phyloP scores from a whole-genome alignment of 2,888 invertebrate species.

The Pseudeuparius sepicola region DNA sequence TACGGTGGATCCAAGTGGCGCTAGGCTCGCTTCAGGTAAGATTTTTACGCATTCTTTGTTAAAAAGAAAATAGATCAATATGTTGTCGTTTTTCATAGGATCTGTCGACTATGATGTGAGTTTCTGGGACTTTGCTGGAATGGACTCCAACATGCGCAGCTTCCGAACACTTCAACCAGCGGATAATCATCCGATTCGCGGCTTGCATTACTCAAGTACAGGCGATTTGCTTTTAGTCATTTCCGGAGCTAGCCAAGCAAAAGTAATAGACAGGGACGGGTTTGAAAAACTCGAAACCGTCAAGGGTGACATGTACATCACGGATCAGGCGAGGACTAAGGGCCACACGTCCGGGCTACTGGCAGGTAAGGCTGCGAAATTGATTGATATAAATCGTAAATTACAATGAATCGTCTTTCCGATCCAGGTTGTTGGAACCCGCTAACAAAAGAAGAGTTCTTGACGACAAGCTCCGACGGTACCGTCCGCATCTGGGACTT shows the following conservation, averaged over 20 bases:
- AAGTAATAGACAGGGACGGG: conserved; percentile 80
- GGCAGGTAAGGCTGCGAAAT: conserved; percentile 48
- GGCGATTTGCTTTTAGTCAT: conserved; percentile 90
- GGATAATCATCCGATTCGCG: conserved; percentile 88
- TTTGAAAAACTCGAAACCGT: conserved; percentile 87
- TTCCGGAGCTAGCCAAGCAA: conserved; percentile 86
- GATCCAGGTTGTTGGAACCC: conserved; percentile 78
- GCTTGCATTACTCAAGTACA: conserved; percentile 83
- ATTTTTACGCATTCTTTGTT: no score
- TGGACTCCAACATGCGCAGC: conserved; percentile 86
- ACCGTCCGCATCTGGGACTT: conserved; percentile 89
- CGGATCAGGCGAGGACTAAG: conserved; percentile 82
- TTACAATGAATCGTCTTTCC: no score
- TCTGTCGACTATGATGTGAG: conserved; percentile 93
- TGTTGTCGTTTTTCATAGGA: no score
- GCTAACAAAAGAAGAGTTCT: conserved; percentile 78
- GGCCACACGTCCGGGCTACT: conserved; percentile 91
- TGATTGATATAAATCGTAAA: no score
- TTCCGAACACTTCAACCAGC: conserved; percentile 91
- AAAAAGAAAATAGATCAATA: no score
- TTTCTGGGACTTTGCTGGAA: conserved; percentile 98
- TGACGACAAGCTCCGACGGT: conserved; percentile 90
- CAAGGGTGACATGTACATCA: conserved; percentile 75
- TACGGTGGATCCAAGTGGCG: conserved; percentile 89
- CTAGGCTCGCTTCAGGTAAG: conserved; percentile 48